Percentiles rank a stretch among this genome's conserved stretches.
phyloP scores from a whole-genome alignment of 2,797 vertebrate genomes.

The Siniperca scherzeri region DNA sequence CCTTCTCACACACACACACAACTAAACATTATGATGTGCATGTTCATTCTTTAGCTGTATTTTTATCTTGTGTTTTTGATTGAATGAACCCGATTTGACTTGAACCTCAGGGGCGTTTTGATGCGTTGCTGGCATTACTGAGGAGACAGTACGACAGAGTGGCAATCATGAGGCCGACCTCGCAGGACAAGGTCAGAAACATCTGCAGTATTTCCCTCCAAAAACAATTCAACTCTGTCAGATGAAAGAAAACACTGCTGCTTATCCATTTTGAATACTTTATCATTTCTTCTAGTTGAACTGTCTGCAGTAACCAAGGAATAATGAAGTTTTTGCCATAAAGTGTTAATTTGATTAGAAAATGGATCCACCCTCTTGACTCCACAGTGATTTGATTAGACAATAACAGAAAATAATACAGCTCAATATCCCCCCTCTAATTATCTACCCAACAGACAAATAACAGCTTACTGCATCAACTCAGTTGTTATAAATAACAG shows the following conservation, averaged over 20 bases:
- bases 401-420: slow-evolving; percentile 24
- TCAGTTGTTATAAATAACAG: slow-evolving; percentile 24
- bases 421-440: background rate
- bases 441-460: slow-evolving; percentile 11
- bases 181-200: slow-evolving; percentile 91
- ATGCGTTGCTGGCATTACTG: slow-evolving; percentile 93
- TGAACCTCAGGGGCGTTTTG: slow-evolving; percentile 90
- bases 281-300: background rate
- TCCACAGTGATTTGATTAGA: slow-evolving; percentile 20
- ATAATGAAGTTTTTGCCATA: background rate
- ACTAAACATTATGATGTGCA: too few relatives aligned
- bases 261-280: background rate
- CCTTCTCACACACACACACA: background rate
- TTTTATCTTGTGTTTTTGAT: background rate
- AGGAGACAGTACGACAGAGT: slow-evolving; percentile 94
- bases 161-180: slow-evolving; percentile 95
- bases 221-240: background rate
- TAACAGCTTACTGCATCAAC: slow-evolving; percentile 21
- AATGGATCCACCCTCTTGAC: background rate
- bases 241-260: background rate
- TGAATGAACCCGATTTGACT: background rate
- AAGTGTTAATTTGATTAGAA: slow-evolving; percentile 1
- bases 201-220: background rate
- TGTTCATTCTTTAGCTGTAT: background rate
- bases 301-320: background rate